Conservation (phyloP, 2,113 vertebrate genomes). For the Pipra filicauda region DNA sequence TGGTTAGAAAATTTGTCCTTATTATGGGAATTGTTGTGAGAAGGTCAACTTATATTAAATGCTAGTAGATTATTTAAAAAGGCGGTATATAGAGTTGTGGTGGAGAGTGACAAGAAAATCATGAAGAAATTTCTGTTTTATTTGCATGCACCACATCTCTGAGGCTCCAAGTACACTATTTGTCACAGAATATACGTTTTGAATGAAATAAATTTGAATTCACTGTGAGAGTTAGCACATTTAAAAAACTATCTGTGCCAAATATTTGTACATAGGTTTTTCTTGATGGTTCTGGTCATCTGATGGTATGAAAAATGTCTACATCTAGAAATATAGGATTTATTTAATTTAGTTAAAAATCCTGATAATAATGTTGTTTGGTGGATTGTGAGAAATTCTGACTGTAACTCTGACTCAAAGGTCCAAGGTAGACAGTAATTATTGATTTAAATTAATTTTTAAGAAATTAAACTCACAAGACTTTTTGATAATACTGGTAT, state of each 20-base stretch:
- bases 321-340: neutral
- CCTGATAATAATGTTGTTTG: neutral
- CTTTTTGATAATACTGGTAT: neutral
- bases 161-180: neutral
- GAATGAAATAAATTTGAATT: neutral
- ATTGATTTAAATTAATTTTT: constrained; percentile 13
- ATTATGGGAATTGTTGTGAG: neutral
- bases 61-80: neutral
- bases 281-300: neutral
- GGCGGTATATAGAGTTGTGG: neutral
- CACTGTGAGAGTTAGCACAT: neutral
- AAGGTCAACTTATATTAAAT: neutral
- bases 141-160: neutral
- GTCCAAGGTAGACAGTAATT: neutral
- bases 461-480: neutral
- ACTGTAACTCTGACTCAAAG: neutral
- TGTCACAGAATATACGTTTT: neutral
- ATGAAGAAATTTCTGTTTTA: neutral
- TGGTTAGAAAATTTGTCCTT: constrained; percentile 14
- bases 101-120: neutral
- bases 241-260: neutral
- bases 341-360: neutral
- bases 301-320: neutral
- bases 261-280: neutral
- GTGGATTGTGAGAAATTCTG: neutral